phyloP scores from a whole-genome alignment of 2,113 vertebrate genomes.

The Gulo gulo region DNA sequence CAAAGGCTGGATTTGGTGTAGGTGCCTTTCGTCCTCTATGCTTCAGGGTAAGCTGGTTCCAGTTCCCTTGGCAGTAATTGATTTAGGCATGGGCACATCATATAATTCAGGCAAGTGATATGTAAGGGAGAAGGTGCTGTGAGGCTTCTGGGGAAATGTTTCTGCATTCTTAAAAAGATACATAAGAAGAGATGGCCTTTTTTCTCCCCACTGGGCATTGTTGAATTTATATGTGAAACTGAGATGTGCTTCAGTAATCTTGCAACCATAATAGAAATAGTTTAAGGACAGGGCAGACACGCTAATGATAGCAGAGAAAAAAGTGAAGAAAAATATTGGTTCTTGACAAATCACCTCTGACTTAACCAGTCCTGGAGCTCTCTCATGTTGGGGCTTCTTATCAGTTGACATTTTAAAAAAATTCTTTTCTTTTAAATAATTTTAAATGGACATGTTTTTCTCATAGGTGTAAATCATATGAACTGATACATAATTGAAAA shows the following conservation, averaged over 20 bases:
- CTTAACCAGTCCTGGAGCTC: neutral
- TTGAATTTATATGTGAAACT: conserved; percentile 11
- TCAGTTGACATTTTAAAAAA: neutral
- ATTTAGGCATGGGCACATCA: neutral
- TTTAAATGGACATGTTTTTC: neutral
- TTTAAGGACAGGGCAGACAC: neutral
- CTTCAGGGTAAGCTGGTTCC: neutral
- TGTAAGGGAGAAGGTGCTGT: neutral
- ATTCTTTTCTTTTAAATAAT: neutral
- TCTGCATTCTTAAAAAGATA: neutral
- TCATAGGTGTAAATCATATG: neutral
- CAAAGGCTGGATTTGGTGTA: neutral
- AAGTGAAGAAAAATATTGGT: neutral
- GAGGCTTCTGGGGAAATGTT: neutral
- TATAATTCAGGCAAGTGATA: neutral
- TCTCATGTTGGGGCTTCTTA: neutral
- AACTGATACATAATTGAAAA: neutral
- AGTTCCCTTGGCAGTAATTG: neutral
- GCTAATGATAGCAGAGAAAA: neutral
- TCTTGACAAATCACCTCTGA: neutral
- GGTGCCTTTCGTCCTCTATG: neutral
- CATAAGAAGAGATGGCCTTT: neutral
- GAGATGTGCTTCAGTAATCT: neutral
- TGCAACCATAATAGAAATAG: neutral
- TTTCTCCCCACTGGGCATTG: neutral